phyloP scores from a whole-genome alignment of 2,113 vertebrate species.

The Laticauda laticaudata region DNA sequence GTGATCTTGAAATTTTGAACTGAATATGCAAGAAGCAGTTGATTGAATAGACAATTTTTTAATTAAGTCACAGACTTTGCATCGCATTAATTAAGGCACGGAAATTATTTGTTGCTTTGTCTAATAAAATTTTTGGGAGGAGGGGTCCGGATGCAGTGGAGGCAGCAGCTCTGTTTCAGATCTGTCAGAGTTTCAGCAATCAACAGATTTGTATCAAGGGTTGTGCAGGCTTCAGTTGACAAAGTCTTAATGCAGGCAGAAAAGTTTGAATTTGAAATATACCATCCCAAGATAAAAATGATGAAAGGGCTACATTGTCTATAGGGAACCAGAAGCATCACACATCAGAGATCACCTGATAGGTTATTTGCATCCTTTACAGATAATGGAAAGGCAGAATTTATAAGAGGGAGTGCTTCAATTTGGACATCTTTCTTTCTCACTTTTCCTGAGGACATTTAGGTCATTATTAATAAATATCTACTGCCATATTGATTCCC shows the following conservation, averaged over 20 bases:
- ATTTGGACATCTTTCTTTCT: not conserved
- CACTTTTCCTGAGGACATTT: slow-evolving; percentile 28
- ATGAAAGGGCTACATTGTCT: not conserved
- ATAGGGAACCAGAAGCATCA: not conserved
- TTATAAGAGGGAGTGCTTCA: not conserved
- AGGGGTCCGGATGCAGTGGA: not conserved
- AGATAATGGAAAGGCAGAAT: not conserved
- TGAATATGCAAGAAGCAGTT: not conserved
- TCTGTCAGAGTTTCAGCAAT: not conserved
- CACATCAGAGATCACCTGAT: not conserved
- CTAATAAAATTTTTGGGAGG: not conserved
- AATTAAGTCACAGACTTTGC: not conserved
- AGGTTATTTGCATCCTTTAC: not conserved
- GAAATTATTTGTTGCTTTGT: not conserved
- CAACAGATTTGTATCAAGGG: not conserved
- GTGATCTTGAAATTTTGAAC: not conserved
- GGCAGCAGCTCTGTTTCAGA: not conserved
- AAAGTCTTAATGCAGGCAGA: not conserved
- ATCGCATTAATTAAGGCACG: not conserved
- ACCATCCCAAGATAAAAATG: not conserved
- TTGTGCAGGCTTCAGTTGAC: not conserved
- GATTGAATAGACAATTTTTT: not conserved
- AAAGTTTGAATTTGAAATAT: not conserved
- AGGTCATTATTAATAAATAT: not conserved
- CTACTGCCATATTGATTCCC: slow-evolving; percentile 27